phyloP scores from a whole-genome alignment of 2,797 vertebrate genomes.

The Cetoscarus ocellatus region DNA sequence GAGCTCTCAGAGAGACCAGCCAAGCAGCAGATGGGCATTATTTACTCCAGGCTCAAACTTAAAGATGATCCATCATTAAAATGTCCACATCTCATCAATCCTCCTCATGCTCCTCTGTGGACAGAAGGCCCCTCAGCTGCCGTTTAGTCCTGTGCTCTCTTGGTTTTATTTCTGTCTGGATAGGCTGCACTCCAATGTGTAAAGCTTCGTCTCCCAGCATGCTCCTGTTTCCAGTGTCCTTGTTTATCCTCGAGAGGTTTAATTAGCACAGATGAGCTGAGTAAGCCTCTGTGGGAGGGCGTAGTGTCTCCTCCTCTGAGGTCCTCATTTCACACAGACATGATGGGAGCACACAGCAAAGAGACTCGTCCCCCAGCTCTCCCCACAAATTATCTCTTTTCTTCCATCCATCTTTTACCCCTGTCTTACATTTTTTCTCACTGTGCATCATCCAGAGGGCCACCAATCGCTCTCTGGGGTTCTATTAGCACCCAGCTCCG shows the following conservation, averaged over 20 bases:
- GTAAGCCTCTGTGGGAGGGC: slow-evolving; percentile 54
- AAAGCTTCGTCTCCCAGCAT: slow-evolving; percentile 23
- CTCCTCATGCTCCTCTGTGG: slow-evolving; percentile 12
- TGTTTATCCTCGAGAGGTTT: slow-evolving; percentile 66
- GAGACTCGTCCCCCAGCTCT: neutral
- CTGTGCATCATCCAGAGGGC: slow-evolving; percentile 41
- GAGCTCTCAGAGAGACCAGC: slow-evolving; percentile 34
- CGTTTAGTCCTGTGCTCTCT: slow-evolving; percentile 11
- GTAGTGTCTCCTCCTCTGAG: slow-evolving; percentile 23
- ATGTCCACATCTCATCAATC: slow-evolving; percentile 15
- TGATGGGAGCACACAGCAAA: slow-evolving; percentile 9
- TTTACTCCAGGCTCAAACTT: slow-evolving; percentile 43
- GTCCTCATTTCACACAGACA: slow-evolving; percentile 13
- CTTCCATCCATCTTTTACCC: slow-evolving; percentile 5
- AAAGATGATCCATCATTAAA: slow-evolving; percentile 41
- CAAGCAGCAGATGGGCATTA: slow-evolving; percentile 43
- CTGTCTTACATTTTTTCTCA: neutral
- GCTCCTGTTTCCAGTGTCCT: slow-evolving; percentile 28
- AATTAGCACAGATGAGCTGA: slow-evolving; percentile 65
- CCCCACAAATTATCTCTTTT: slow-evolving; percentile 24
- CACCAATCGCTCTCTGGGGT: slow-evolving; percentile 21
- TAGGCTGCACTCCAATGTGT: slow-evolving; percentile 19
- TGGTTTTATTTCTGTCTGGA: slow-evolving; percentile 29
- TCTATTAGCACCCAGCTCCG: slow-evolving; percentile 24
- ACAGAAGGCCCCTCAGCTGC: slow-evolving; percentile 16